phyloP scores from a whole-genome alignment of 2,797 vertebrate genomes.

The Hypotaenidia philippensis region DNA sequence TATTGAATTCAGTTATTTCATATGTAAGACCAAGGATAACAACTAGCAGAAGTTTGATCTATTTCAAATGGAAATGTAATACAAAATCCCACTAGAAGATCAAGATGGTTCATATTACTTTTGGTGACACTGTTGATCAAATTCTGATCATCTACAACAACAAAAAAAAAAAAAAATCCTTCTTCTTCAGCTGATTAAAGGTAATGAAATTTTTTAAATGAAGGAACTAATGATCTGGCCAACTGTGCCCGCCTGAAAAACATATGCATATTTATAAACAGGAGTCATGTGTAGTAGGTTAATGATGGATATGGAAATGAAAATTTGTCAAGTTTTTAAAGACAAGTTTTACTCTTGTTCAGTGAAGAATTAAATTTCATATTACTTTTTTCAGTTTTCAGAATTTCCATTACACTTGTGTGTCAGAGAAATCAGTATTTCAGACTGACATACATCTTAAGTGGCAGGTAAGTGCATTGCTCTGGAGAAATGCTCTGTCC shows the following conservation, averaged over 20 bases:
- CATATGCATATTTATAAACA: conserved; percentile 17
- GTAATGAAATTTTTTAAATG: not conserved
- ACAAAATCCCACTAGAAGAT: conserved; percentile 57
- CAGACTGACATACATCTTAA: conserved; percentile 15
- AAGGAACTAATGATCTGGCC: conserved; percentile 12
- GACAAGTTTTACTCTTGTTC: conserved; percentile 28
- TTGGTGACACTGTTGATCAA: not conserved
- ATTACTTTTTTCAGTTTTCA: conserved; percentile 40
- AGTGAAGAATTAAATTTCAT: conserved; percentile 30
- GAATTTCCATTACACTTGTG: conserved; percentile 49
- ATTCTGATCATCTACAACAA: not conserved
- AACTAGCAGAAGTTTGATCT: not conserved
- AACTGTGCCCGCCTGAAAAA: conserved; percentile 21
- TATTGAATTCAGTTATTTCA: conserved; percentile 28
- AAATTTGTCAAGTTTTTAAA: conserved; percentile 37
- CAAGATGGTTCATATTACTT: conserved; percentile 38
- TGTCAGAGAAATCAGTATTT: conserved; percentile 54
- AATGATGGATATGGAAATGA: conserved; percentile 45
- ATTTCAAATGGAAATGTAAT: conserved; percentile 41
- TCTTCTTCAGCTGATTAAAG: conserved; percentile 1
- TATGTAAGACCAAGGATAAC: not conserved
- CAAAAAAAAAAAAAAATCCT: not conserved
- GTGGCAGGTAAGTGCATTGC: not conserved
- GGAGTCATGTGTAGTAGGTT: conserved; percentile 36
- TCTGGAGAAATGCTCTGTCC: conserved; percentile 32